phyloP scores from a whole-genome alignment of 2,797 vertebrate genomes.

The Micromesistius poutassou region DNA sequence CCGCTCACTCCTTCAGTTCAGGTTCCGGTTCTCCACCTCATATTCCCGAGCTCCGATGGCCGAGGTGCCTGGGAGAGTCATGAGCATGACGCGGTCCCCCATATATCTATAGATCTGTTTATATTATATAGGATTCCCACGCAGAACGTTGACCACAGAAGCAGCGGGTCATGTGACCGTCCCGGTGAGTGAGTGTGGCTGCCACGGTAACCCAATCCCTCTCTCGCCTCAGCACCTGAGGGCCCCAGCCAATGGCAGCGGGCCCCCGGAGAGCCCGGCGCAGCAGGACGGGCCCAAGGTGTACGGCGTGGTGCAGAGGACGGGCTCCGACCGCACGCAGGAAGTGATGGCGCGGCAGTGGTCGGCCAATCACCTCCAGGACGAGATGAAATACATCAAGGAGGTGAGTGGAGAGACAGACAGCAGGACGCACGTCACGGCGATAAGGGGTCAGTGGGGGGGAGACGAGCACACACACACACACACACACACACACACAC shows the following conservation, averaged over 20 bases:
- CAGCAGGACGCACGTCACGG: background rate
- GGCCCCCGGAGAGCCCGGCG: constrained; percentile 64
- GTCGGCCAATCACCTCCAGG: constrained; percentile 86
- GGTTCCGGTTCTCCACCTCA: constrained; percentile 48
- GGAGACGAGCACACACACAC: background rate
- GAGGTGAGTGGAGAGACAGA: constrained; percentile 78
- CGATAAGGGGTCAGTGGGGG: background rate
- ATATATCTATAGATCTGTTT: constrained; percentile 3
- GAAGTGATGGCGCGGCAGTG: constrained; percentile 93
- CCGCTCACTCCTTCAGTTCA: constrained; percentile 41
- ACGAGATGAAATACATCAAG: constrained; percentile 96
- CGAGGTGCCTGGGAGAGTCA: constrained; percentile 46
- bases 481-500: too few relatives aligned
- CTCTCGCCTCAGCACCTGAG: constrained; percentile 74
- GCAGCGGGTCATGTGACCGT: constrained; percentile 11
- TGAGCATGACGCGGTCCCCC: background rate
- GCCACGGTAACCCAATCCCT: constrained; percentile 70
- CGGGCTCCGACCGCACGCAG: constrained; percentile 79
- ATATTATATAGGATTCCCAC: constrained; percentile 7
- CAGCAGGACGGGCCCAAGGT: constrained; percentile 74
- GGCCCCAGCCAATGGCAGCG: constrained; percentile 76
- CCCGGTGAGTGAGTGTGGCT: constrained; percentile 28
- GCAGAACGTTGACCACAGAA: constrained; percentile 15
- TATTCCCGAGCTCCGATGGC: constrained; percentile 42
- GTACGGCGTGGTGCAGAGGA: constrained; percentile 85